Evolutionary conservation across 2,113 vertebrate species (phyloP).

Genomic region (Patagioenas fasciata): DNA sequence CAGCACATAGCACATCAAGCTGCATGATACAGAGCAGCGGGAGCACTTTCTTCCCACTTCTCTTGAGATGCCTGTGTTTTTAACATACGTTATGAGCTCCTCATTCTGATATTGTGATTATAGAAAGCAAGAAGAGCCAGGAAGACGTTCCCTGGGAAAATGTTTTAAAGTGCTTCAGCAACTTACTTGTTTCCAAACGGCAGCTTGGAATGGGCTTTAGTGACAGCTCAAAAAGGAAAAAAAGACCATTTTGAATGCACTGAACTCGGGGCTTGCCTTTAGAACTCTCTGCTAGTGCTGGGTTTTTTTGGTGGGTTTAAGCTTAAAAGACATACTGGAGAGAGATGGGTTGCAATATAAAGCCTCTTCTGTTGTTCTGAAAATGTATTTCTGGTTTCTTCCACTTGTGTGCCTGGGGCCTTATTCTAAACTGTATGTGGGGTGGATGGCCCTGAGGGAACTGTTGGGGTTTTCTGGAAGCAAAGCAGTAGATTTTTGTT

Average conservation of each 20-base stretch:
- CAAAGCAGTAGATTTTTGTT: background rate
- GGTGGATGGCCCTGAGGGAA: background rate
- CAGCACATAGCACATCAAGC: background rate
- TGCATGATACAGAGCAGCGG: fast-evolving
- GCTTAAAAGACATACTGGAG: background rate
- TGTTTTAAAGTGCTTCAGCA: background rate
- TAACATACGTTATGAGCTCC: background rate
- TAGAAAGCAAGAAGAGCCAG: background rate
- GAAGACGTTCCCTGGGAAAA: background rate
- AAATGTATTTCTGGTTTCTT: background rate
- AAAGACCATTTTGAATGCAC: background rate
- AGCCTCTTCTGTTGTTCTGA: background rate
- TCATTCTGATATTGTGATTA: background rate
- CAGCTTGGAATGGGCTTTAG: background rate
- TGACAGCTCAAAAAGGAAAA: background rate
- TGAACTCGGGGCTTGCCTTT: background rate
- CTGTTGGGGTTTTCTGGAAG: background rate
- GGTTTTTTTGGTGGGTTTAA: background rate
- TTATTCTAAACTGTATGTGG: background rate
- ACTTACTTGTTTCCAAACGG: background rate
- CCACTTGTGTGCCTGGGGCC: background rate
- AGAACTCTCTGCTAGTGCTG: background rate
- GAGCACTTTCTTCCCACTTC: background rate
- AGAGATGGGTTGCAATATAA: background rate
- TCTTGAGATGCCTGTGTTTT: background rate